Evolutionary conservation across 1,140 invertebrate species (phyloP), one percentile per base, ranked within the genome.

Genomic region (Pantala flavescens): DNA sequence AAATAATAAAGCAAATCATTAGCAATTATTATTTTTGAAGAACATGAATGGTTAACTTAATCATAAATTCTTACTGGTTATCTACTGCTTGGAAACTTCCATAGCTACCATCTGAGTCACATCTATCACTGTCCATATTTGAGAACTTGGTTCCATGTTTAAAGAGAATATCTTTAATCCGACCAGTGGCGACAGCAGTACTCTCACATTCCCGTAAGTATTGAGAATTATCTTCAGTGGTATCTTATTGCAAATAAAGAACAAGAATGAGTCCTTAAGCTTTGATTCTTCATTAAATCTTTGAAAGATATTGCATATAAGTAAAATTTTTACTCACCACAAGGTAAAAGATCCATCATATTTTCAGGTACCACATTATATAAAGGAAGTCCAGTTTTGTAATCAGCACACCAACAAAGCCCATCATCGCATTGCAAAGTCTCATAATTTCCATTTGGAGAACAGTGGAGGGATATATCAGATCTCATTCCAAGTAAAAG

Each of bases 391-490:
- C 87, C 87, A 11, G 85, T 87, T 77, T 78, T 81, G 0, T 83
- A 79, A 43, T 87, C 81, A 0, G 83, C 85, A 78, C 88, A 89
- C 86, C 87, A 89, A 78, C 88, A 89, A 73, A 87, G 80, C 0
- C 84, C 86, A 21, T 83, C 80, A 79, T 88, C 85, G 76, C 88
- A 89, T 79, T 89, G 88, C 36, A 89, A 77, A 9, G 80, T 80
- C 77, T 89, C 88, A 77, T 85, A 89, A 81, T 88, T 87, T 11
- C 88, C 88, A 76, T 82, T 82, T 11, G 79, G 71, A 21, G 84
- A 82, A 78, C 88, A 89, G 78, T 89, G 88, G 9, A 88, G 80
- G 19, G 85, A 84, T 9, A 85, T 83, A 5, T 81, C 78, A 1
- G 49, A 19, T 63, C 49, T 63, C 49, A 16, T 3, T 21, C 14